A percentile compares a stretch with the other conserved stretches of the same genome.
These are phyloP conservation scores for Nasua narica DNA, from an alignment of 2,797 vertebrate species.

Conservation along the genomic window DNA sequence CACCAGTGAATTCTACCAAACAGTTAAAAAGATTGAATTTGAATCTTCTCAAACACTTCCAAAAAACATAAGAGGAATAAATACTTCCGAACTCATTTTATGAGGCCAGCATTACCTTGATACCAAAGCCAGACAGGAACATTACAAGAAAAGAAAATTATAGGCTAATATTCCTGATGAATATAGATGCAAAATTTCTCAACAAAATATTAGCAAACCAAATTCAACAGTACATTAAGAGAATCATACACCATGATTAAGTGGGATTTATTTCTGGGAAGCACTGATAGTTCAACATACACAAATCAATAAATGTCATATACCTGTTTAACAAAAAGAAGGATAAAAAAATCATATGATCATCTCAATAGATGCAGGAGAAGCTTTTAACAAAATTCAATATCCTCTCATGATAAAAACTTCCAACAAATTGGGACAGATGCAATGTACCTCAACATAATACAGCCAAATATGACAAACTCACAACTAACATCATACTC, in stretches of 20 bases:
- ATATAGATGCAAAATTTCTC: neutral
- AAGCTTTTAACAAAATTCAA: neutral
- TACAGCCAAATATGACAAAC: neutral
- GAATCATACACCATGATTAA: neutral
- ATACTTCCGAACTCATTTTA: neutral
- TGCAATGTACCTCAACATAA: neutral
- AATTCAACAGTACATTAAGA: neutral
- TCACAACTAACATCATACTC: neutral
- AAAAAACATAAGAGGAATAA: neutral
- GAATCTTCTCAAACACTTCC: neutral
- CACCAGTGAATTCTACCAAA: neutral
- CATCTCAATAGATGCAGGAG: neutral
- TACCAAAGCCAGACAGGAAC: neutral
- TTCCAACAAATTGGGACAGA: neutral
- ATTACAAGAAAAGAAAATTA: neutral
- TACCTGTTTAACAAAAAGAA: neutral
- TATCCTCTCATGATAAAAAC: neutral
- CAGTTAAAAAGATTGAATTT: neutral
- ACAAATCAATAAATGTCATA: neutral
- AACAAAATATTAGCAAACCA: neutral
- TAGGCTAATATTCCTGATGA: neutral
- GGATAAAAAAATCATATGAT: neutral
- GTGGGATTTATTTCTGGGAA: neutral
- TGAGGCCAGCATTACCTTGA: neutral
- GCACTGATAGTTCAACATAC: neutral